Conservation (phyloP, 2,113 vertebrate species). For the Forbesichthys agassizii region DNA sequence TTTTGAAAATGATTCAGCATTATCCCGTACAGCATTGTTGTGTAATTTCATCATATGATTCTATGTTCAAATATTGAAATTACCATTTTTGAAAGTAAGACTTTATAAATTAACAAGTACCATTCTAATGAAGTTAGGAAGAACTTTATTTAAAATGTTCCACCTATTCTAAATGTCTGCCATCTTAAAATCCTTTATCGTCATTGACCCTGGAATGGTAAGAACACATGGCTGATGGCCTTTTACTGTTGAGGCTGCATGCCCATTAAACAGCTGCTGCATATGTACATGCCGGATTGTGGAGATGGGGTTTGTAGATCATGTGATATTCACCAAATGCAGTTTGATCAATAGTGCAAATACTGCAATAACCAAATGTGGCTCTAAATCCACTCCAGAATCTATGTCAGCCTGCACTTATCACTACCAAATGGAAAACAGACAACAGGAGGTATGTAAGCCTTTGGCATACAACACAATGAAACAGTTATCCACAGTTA, state of each 20-base stretch:
- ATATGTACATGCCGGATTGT: background rate
- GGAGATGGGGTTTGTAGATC: slow-evolving; percentile 2
- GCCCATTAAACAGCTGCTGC: slow-evolving; percentile 45
- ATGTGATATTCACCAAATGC: slow-evolving; percentile 7
- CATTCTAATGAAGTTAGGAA: no score
- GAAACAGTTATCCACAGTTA: slow-evolving; percentile 22
- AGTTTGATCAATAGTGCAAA: slow-evolving; percentile 33
- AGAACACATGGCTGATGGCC: no score
- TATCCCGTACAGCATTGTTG: no score
- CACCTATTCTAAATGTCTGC: no score
- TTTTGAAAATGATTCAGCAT: no score
- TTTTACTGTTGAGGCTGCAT: background rate
- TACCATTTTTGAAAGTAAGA: no score
- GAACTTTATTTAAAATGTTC: no score
- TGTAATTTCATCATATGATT: no score
- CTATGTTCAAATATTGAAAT: no score
- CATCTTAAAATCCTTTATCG: no score
- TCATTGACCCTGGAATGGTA: no score
- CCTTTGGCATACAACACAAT: slow-evolving; percentile 18
- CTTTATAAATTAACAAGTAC: no score
- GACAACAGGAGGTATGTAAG: slow-evolving; percentile 44
- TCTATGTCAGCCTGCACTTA: slow-evolving; percentile 38
- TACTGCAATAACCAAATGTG: slow-evolving; percentile 32
- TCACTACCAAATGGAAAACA: slow-evolving; percentile 35
- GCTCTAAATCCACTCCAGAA: slow-evolving; percentile 31